Evolutionary conservation across 2,113 vertebrate genomes (phyloP), one percentile per base, ranked within the genome.

Genomic region (Etheostoma cragini): DNA sequence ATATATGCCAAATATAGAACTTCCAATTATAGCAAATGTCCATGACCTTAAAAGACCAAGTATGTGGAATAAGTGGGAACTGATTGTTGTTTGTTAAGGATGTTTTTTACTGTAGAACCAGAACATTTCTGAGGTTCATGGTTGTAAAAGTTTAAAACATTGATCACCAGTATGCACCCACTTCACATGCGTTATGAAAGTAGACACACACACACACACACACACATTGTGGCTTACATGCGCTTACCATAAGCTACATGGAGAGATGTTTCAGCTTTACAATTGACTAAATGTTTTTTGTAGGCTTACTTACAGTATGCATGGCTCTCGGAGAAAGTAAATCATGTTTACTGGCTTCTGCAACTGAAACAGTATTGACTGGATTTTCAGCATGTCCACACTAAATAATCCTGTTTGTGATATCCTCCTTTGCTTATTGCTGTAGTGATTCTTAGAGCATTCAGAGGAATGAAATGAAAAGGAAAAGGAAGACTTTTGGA

Each of bases 391-490:
- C 74, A 78, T 89, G 75, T 71, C 84, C 69, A 82, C 75, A 81
- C 63, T 70, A 66, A 87, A 73, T 83, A 88, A 87, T 89, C 80
- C 84, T 78, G 80, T 89, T 89, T 86, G 79, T 78, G 78, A 42
- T 73, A 65, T 46, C 85, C 76, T 81, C 68, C 75, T 67, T 47
- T 78, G 73, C 33, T 84, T 58, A 81, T 74, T 81, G 78, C 79
- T 80, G 47, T 14, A 66, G 82, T 42, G 46, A 83, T 87, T 91
- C 72, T 80, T 5, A 64, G 22, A 69, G 84, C 70, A 60, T 22
- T 78, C 78, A 80, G 61, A 72, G 72, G 47, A 75, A 62, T 75
- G 5, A 75, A 77, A 70, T 15, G 58, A 80, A 68, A 87, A 72
- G 17, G 49, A 60, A 71, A 50, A 21, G 26, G 53, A 26, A 60